phyloP scores from a whole-genome alignment of 2,888 invertebrate species.

The Laothoe populi region DNA sequence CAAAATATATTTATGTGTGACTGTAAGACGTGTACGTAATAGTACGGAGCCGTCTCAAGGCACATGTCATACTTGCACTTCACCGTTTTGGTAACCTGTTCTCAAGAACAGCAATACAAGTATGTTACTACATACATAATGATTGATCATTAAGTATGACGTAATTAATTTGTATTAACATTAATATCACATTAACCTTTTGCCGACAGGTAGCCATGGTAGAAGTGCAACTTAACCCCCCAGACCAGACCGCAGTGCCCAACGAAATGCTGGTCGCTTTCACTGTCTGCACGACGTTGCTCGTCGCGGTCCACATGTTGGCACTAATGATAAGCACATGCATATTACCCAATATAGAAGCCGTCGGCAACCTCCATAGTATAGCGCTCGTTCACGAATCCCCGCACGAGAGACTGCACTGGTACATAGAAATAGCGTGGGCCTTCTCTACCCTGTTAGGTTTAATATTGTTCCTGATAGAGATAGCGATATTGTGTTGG shows the following conservation, averaged over 20 bases:
- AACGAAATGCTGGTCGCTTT: conserved; percentile 94
- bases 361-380: conserved; percentile 96
- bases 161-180: neutral
- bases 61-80: too few relatives aligned
- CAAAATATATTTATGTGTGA: too few relatives aligned
- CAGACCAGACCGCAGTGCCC: conserved; percentile 88
- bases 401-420: conserved; percentile 94
- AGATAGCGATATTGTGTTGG: conserved; percentile 98
- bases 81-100: too few relatives aligned
- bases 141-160: neutral
- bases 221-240: conserved; percentile 94
- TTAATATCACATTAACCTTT: conserved; percentile 19
- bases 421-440: conserved; percentile 99
- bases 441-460: conserved; percentile 98
- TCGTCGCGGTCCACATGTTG: conserved; percentile 98
- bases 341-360: conserved; percentile 99
- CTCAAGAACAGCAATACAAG: too few relatives aligned
- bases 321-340: conserved; percentile 99
- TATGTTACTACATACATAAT: too few relatives aligned
- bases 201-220: conserved; percentile 90
- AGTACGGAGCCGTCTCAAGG: too few relatives aligned
- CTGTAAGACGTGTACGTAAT: too few relatives aligned
- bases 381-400: conserved; percentile 94
- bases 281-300: conserved; percentile 96
- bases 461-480: conserved; percentile 95